Base-by-base conservation (phyloP, 2,888 invertebrate species). In the Zele albiditarsus region DNA sequence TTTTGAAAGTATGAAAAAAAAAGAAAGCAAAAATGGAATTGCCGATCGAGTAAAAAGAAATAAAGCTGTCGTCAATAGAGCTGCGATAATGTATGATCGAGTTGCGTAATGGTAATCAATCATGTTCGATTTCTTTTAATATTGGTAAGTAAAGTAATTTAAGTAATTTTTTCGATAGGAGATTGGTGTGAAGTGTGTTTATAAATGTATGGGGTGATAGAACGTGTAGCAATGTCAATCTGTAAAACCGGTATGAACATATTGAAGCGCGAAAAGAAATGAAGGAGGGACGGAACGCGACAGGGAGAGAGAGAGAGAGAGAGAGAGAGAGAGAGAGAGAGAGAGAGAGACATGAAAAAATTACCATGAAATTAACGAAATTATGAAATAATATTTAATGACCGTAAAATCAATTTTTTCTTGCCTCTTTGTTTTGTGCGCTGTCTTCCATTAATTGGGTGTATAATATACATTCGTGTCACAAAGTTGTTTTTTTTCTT, bases 61-160 rank as follows among this genome's bases (percentile, higher is more conserved):
- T 38, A 5, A 25, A 25, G 20, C n/a, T 53, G 20, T 25, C 16
- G n/a, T 23, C 57, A 25, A 20, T 38, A 38, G 23, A 25, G 10
- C 33, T 38, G 10, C 53, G 23, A 58, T 57, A 27, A 53, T 20
- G 20, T 57, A 38, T 57, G 49, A 53, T 20, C 27, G 49, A 31
- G 28, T 31, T 28, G 31, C 27, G 16, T 49, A 10, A 57, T 28
- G 27, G 67, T 38, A 53, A 27, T 57, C 70, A 53, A 20, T 57
- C 57, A 53, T 65, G 71, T 66, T 75, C 67, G 60, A 71, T 71
- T 74, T 46, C 65, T 65, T 31, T 66, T 31, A 14, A 58, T 63
- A 46, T 66, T 46, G 53, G 38, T 38, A 57, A 67, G 60, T 46
- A 20, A 12, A 28, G 49, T 67, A 20, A 42, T 57, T 27, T 28